Base-by-base conservation (phyloP, 2,888 invertebrate species). In the Polydrusus tereticollis region DNA sequence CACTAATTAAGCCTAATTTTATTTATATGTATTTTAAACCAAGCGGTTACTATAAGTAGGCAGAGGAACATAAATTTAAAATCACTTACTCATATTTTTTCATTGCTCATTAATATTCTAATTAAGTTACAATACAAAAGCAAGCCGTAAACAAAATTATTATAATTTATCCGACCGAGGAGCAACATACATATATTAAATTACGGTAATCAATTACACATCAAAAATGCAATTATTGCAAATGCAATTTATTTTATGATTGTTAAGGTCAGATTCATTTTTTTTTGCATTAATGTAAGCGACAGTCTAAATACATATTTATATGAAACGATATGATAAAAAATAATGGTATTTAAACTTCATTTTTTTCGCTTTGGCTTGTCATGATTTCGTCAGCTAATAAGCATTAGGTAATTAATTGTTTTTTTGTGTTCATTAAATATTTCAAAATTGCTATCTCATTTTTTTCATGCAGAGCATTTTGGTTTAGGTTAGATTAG, bases 71-170 rank as follows among this genome's bases (percentile, higher is more conserved):
- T 10, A 18, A 7, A 18, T 55, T 55, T 10, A 18, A 29, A 33
- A 29, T 55, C 29, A 18, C 23, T 55, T 55, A 29, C 16, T 23
- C 16, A 14, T 8, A 16, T 55, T 29, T 29, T 55, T 55, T 50
- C 20, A 55, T 29, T 55, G 29, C 29, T 18, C 5, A 55, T 55
- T 55, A 33, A 29, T 18, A 29, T 55, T 55, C 29, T 55, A 55
- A 55, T 55, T 55, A 55, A 55, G 29, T 55, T 55, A 55, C 77
- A 72, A 77, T 77, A 78, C 69, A 77, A 77, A 77, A 74, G 73
- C 69, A n/a, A 63, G 75, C 71, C 75, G 78, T 78, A 78, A 78
- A 79, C 77, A 79, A 77, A 78, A 76, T 78, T 77, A 80, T 79
- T 78, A 77, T 69, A 69, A 74, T 73, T 77, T 77, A 64, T 45